Conservation (phyloP, 2,797 vertebrate genomes). For the Pipistrellus pipistrellus region DNA sequence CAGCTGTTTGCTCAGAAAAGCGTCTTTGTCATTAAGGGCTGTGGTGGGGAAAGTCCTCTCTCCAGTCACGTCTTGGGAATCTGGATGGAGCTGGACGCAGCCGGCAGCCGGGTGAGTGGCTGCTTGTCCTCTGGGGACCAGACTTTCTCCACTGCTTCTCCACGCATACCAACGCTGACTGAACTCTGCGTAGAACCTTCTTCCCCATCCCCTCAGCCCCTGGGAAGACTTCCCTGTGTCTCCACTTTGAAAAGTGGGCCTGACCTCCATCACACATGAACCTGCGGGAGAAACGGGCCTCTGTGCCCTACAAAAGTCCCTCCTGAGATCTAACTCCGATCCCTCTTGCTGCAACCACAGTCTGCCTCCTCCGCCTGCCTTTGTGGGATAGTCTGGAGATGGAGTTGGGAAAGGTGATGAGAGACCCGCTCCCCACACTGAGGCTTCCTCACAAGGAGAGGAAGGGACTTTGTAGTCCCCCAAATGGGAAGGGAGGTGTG, state of each 20-base stretch:
- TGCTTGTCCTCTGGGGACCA: constrained; percentile 71
- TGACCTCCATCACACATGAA: not conserved
- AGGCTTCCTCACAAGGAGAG: not conserved
- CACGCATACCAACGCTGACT: not conserved
- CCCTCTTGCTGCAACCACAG: not conserved
- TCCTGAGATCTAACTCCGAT: constrained; percentile 12
- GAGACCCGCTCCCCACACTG: not conserved
- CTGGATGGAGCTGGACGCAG: constrained; percentile 48
- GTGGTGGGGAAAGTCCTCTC: not conserved
- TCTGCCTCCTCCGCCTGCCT: not conserved
- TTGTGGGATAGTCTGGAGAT: not conserved
- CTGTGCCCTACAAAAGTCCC: not conserved
- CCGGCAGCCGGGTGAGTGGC: constrained; percentile 1
- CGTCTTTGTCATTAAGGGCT: constrained; percentile 77
- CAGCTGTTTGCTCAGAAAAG: constrained; percentile 79
- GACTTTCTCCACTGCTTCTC: constrained; percentile 56
- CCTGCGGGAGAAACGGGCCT: not conserved
- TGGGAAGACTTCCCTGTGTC: not conserved
- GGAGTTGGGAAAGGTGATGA: not conserved
- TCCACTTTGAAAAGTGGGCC: not conserved
- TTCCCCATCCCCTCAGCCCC: not conserved
- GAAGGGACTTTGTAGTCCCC: not conserved
- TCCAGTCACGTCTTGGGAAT: constrained; percentile 76
- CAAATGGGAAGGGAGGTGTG: not conserved
- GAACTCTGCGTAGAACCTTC: not conserved